A percentile compares a stretch with the other conserved stretches of the same genome.
Evolutionary conservation across 1,140 invertebrate genomes (phyloP).

Genomic region (Bombus affinis): DNA sequence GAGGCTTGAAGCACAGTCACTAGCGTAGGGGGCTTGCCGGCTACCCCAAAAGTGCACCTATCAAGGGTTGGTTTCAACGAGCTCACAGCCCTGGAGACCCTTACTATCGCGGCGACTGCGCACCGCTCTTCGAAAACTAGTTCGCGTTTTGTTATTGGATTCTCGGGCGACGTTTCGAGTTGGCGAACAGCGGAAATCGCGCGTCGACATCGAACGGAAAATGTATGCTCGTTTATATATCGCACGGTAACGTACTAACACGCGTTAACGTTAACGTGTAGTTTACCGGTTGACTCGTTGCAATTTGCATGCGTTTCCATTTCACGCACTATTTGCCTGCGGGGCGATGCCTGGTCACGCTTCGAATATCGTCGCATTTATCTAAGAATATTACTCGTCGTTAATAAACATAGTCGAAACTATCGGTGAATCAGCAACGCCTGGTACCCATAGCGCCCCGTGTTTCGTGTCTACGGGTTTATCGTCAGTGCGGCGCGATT

Average conservation of each 20-base stretch:
- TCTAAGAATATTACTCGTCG: neutral
- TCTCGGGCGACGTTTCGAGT: neutral
- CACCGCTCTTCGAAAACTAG: constrained; percentile 44
- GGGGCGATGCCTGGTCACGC: neutral
- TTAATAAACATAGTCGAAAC: neutral
- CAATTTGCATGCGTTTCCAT: neutral
- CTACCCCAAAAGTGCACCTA: constrained; percentile 75
- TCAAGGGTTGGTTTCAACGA: constrained; percentile 62
- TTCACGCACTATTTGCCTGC: neutral
- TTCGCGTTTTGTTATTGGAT: constrained; percentile 43
- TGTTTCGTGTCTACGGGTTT: neutral
- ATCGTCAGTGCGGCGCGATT: too few species aligned
- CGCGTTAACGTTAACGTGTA: neutral
- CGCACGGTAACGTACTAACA: neutral
- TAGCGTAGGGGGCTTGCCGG: constrained; percentile 46
- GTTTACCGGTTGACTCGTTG: neutral
- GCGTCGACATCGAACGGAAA: neutral
- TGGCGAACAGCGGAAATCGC: neutral
- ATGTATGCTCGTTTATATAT: neutral
- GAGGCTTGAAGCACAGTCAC: constrained; percentile 69
- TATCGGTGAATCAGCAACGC: constrained; percentile 8
- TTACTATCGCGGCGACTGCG: constrained; percentile 37
- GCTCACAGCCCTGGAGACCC: constrained; percentile 56
- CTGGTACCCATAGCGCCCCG: neutral
- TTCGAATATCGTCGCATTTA: neutral